phyloP scores from a whole-genome alignment of 2,113 vertebrate genomes.

The Oostethus manadensis region DNA sequence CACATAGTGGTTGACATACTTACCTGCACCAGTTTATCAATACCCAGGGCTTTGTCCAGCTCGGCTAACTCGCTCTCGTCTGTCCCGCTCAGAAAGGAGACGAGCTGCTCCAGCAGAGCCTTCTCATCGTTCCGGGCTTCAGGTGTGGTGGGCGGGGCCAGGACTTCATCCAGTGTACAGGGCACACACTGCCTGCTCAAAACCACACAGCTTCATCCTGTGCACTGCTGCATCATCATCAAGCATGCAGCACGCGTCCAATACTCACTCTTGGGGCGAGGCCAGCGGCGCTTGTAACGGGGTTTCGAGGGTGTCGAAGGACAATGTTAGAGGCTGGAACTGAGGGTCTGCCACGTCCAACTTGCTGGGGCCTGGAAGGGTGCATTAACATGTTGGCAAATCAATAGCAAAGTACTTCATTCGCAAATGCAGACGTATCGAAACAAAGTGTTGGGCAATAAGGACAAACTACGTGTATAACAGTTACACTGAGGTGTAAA shows the following conservation, averaged over 20 bases:
- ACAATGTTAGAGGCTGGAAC: slow-evolving; percentile 64
- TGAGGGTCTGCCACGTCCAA: slow-evolving; percentile 66
- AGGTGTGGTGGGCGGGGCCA: slow-evolving; percentile 83
- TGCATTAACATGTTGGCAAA: background rate
- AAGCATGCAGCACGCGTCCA: background rate
- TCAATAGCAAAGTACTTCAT: background rate
- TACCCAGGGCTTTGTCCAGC: slow-evolving; percentile 88
- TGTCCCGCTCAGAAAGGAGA: slow-evolving; percentile 94
- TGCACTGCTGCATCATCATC: background rate
- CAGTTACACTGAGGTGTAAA: background rate
- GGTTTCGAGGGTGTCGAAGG: slow-evolving; percentile 61
- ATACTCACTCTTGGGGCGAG: slow-evolving; percentile 71
- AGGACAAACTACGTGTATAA: background rate
- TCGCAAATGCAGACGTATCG: too few relatives aligned
- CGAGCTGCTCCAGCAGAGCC: slow-evolving; percentile 87
- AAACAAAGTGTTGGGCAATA: background rate
- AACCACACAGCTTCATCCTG: background rate
- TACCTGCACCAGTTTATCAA: slow-evolving; percentile 94
- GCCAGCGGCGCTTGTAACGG: slow-evolving; percentile 51
- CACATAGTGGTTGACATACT: background rate
- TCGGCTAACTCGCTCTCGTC: slow-evolving; percentile 90
- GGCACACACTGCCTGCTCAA: slow-evolving; percentile 80
- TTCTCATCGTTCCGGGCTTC: slow-evolving; percentile 91
- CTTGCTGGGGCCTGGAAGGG: slow-evolving; percentile 58
- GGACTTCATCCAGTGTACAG: slow-evolving; percentile 86